Conservation (phyloP, 2,113 vertebrate genomes). For the Zapornia atra region DNA sequence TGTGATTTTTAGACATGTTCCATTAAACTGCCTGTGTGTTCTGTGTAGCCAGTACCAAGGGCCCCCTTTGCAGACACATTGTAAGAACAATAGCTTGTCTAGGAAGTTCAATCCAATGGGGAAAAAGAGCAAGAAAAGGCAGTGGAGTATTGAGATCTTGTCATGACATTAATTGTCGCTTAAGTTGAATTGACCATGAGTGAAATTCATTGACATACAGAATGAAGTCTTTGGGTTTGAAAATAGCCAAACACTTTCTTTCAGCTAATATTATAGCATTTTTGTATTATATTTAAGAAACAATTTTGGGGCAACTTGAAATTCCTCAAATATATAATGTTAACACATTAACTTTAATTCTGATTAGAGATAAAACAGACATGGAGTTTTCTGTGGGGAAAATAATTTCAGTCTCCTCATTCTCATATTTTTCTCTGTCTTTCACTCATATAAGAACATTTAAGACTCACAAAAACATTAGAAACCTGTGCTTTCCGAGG, state of each 20-base stretch:
- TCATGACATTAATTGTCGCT: not conserved
- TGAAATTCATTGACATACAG: not conserved
- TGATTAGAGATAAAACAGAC: not conserved
- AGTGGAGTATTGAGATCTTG: not conserved
- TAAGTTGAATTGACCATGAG: not conserved
- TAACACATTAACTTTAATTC: not conserved
- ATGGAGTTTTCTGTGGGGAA: not conserved
- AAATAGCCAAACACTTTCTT: not conserved
- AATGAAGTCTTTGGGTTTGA: not conserved
- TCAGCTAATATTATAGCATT: not conserved
- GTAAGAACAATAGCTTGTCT: not conserved
- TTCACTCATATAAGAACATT: not conserved
- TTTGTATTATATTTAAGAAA: not conserved
- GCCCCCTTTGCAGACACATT: not conserved
- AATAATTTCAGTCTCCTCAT: not conserved
- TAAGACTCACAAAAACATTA: not conserved
- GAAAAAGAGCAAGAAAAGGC: not conserved
- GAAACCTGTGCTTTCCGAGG: not conserved
- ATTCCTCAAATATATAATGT: not conserved
- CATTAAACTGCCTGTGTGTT: not conserved
- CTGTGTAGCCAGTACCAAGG: not conserved
- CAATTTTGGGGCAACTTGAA: not conserved
- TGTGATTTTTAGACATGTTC: not conserved
- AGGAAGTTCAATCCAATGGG: not conserved
- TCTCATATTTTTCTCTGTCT: not conserved